phyloP scores from a whole-genome alignment of 2,888 invertebrate species.

The Lasioglossum villosulum region DNA sequence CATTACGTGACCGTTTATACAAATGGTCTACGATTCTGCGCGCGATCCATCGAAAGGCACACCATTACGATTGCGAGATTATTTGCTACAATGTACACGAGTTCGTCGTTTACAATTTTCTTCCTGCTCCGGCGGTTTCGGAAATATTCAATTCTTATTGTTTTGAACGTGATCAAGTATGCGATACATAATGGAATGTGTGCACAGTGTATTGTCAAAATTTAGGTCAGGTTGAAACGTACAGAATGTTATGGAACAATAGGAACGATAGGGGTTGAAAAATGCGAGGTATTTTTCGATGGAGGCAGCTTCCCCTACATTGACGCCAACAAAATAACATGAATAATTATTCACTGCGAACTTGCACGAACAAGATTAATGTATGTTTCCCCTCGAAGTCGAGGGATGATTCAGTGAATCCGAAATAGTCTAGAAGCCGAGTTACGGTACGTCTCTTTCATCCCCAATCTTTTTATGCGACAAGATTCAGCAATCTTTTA shows the following conservation, averaged over 20 bases:
- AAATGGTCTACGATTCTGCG: not conserved
- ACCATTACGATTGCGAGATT: not conserved
- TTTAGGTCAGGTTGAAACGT: not conserved
- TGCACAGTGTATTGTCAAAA: not conserved
- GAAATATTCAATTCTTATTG: not conserved
- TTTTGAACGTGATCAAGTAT: no score
- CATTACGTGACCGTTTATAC: constrained; percentile 45
- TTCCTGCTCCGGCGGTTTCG: not conserved
- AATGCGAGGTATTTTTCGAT: not conserved
- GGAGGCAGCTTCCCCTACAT: not conserved
- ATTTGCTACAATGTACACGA: not conserved
- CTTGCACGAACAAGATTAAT: not conserved
- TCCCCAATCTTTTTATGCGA: not conserved
- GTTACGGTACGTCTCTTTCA: not conserved
- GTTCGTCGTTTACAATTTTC: not conserved
- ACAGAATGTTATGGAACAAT: not conserved
- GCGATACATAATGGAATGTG: not conserved
- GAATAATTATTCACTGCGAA: not conserved
- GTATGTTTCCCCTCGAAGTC: not conserved
- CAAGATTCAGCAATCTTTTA: not conserved
- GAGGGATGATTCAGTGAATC: not conserved
- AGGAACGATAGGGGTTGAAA: not conserved
- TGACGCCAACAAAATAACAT: not conserved
- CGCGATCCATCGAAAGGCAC: not conserved
- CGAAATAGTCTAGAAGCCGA: not conserved